These are phyloP conservation scores for Microtus ochrogaster DNA, from an alignment of 2,113 vertebrate genomes.

Conservation along the genomic window DNA sequence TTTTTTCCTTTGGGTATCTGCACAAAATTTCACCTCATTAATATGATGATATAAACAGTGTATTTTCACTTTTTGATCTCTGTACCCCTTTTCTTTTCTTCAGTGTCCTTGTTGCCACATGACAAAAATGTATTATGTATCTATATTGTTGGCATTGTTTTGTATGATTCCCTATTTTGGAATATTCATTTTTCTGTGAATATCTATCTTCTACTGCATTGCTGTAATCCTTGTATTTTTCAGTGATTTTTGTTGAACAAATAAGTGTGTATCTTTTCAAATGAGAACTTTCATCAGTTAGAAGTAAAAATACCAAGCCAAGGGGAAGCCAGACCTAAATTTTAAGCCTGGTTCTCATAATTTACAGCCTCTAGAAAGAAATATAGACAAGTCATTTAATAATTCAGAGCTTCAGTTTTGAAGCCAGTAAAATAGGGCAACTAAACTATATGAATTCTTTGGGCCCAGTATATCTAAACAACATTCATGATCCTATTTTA, in stretches of 20 bases:
- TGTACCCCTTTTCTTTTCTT: background rate
- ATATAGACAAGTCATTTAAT: background rate
- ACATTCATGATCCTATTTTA: background rate
- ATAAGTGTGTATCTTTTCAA: slow-evolving; percentile 1
- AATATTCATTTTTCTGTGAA: background rate
- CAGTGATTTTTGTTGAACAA: background rate
- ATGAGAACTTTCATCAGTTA: background rate
- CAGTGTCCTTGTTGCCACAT: background rate
- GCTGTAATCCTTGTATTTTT: background rate
- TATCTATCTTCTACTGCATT: background rate
- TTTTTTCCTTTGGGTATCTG: background rate
- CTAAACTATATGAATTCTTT: background rate
- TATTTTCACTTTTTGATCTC: background rate
- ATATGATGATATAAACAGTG: slow-evolving; percentile 8
- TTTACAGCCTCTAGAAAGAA: slow-evolving; percentile 22
- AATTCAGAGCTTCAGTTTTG: slow-evolving; percentile 35
- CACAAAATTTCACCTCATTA: background rate
- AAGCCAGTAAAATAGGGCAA: background rate
- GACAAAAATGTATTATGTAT: background rate
- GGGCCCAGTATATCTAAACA: background rate
- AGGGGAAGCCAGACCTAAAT: background rate
- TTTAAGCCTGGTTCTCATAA: background rate
- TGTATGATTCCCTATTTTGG: background rate
- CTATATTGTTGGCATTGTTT: slow-evolving; percentile 36
- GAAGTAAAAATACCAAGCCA: slow-evolving; percentile 2